Percentiles rank a stretch among this genome's conserved stretches.
Evolutionary conservation across 2,113 vertebrate species (phyloP).

Genomic region (Regulus satrapa): DNA sequence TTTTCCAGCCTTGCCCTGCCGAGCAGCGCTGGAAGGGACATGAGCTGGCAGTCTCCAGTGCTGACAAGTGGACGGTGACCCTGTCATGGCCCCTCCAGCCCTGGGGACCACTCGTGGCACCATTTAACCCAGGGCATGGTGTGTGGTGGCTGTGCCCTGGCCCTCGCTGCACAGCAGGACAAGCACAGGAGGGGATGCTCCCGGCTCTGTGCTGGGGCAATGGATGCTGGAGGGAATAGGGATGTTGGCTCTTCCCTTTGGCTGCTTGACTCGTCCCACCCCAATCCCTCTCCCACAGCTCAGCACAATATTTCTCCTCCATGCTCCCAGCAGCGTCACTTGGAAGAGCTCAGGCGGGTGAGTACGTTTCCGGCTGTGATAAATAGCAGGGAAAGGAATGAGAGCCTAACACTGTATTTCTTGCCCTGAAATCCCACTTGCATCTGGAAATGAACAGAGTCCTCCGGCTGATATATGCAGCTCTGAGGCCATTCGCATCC

Average conservation of each 20-base stretch:
- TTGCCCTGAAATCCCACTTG: slow-evolving; percentile 8
- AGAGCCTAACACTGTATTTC: slow-evolving; percentile 29
- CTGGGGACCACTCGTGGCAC: accelerated
- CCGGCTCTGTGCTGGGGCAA: accelerated
- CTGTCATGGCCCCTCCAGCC: background rate
- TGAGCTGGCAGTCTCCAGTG: background rate
- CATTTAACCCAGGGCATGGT: background rate
- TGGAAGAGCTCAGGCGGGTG: background rate
- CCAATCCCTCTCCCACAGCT: slow-evolving; percentile 2
- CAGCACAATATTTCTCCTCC: slow-evolving; percentile 44
- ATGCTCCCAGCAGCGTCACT: slow-evolving; percentile 20
- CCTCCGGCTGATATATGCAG: slow-evolving; percentile 6
- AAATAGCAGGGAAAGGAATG: slow-evolving; percentile 19
- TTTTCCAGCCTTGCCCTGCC: background rate
- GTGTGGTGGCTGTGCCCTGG: background rate
- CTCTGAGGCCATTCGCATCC: slow-evolving; percentile 1
- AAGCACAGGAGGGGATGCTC: background rate
- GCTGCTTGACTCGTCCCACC: background rate
- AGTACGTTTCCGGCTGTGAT: background rate
- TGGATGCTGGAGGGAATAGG: background rate
- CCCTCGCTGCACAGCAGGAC: accelerated
- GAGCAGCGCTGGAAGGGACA: background rate
- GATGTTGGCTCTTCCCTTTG: background rate
- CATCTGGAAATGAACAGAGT: background rate
- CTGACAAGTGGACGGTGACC: background rate